phyloP scores from a whole-genome alignment of 2,797 vertebrate species.

The Macroramphosus scolopax region DNA sequence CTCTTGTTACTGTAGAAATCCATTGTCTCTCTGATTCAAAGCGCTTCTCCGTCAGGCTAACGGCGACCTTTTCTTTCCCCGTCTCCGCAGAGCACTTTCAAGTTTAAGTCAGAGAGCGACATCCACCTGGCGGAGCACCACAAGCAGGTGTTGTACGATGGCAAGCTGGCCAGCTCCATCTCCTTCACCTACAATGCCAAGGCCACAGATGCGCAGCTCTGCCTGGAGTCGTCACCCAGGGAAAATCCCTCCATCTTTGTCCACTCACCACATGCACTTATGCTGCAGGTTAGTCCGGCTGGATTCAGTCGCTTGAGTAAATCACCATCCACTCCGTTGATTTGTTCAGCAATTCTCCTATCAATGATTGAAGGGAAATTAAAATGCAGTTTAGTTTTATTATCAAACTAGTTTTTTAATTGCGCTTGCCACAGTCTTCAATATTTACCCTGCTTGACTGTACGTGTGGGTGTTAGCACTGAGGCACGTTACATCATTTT shows the following conservation, averaged over 20 bases:
- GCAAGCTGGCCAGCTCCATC: conserved; percentile 93
- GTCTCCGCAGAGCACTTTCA: conserved; percentile 88
- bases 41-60: too few relatives aligned
- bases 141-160: conserved; percentile 93
- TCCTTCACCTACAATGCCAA: conserved; percentile 97
- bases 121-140: conserved; percentile 97
- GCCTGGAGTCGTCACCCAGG: conserved; percentile 94
- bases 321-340: too few relatives aligned
- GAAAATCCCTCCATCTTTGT: conserved; percentile 97
- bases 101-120: conserved; percentile 97
- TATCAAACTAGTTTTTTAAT: conserved; percentile 6
- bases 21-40: conserved; percentile 8
- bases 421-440: conserved; percentile 4
- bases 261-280: conserved; percentile 94
- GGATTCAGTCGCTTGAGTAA: too few relatives aligned
- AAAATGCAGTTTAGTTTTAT: conserved; percentile 16
- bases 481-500: too few relatives aligned
- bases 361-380: conserved; percentile 23
- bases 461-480: neutral
- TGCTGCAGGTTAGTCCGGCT: conserved; percentile 86
- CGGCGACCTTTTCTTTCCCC: neutral
- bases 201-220: conserved; percentile 94
- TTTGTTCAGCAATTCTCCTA: conserved; percentile 7
- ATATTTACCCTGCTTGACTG: conserved; percentile 1
- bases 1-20: conserved; percentile 5